Percentiles rank a stretch among this genome's conserved stretches.
Conservation (phyloP, 2,113 vertebrate species). For the Tapirus terrestris region DNA sequence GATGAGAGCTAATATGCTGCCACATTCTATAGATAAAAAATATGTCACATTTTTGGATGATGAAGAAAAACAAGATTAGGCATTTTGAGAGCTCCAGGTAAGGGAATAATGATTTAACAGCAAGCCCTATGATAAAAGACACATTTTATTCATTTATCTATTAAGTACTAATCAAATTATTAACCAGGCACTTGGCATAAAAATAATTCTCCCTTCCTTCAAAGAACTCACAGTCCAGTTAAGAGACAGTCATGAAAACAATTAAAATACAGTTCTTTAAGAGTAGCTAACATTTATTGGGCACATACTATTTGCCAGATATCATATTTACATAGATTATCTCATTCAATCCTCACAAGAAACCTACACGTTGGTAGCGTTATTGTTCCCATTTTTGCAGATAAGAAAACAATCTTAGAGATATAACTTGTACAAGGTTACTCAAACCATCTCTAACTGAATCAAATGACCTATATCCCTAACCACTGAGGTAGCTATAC, state of each 20-base stretch:
- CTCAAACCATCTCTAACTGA: background rate
- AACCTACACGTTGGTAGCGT: background rate
- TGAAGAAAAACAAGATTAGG: background rate
- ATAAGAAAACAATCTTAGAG: background rate
- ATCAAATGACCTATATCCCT: background rate
- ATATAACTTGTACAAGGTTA: background rate
- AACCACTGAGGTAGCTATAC: background rate
- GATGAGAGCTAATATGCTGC: background rate
- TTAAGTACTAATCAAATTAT: background rate
- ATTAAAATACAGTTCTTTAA: background rate
- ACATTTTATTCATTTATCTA: slow-evolving; percentile 10
- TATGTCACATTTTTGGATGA: background rate
- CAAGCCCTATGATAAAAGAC: background rate
- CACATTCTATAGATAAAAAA: background rate
- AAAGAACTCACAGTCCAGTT: background rate
- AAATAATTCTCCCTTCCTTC: background rate
- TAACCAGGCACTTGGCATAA: background rate
- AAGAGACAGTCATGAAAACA: background rate
- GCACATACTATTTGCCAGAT: background rate
- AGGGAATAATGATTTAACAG: slow-evolving; percentile 25
- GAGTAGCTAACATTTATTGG: background rate
- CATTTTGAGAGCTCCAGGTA: background rate
- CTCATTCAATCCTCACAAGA: background rate
- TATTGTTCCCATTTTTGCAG: background rate
- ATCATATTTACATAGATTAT: background rate